Percentiles rank a stretch among this genome's conserved stretches.
Evolutionary conservation across 1,140 invertebrate genomes (phyloP).

Genomic region (Calosoma granatense): DNA sequence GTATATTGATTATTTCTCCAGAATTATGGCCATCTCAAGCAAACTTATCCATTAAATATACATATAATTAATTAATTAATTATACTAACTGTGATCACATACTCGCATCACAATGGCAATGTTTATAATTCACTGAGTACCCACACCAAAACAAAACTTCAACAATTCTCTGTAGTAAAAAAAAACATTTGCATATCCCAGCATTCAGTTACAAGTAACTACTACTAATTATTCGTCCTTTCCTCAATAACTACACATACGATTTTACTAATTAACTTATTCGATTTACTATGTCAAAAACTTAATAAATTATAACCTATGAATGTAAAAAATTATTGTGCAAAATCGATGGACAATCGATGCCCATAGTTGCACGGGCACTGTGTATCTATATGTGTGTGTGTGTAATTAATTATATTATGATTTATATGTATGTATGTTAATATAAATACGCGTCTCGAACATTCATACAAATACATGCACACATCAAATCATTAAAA

Average conservation of each 20-base stretch:
- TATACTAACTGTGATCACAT: conserved; percentile 1
- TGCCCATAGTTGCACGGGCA: not conserved
- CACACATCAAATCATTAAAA: not conserved
- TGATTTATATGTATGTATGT: no score
- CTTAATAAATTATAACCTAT: not conserved
- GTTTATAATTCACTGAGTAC: not conserved
- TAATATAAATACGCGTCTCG: not conserved
- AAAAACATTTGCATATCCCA: no score
- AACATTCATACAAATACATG: not conserved
- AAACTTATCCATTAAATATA: not conserved
- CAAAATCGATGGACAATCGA: not conserved
- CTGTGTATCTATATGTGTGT: no score
- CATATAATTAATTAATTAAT: no score
- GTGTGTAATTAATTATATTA: no score
- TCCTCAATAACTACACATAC: no score
- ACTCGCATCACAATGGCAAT: conserved; percentile 4
- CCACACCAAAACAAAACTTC: not conserved
- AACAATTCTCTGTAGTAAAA: not conserved
- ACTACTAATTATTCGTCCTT: no score
- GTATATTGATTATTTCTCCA: not conserved
- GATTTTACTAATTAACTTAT: not conserved
- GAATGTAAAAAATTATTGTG: not conserved
- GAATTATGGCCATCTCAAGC: conserved; percentile 2
- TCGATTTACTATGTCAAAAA: not conserved
- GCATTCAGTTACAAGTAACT: no score